Conservation (phyloP, 2,797 vertebrate species). For the Artibeus jamaicensis region DNA sequence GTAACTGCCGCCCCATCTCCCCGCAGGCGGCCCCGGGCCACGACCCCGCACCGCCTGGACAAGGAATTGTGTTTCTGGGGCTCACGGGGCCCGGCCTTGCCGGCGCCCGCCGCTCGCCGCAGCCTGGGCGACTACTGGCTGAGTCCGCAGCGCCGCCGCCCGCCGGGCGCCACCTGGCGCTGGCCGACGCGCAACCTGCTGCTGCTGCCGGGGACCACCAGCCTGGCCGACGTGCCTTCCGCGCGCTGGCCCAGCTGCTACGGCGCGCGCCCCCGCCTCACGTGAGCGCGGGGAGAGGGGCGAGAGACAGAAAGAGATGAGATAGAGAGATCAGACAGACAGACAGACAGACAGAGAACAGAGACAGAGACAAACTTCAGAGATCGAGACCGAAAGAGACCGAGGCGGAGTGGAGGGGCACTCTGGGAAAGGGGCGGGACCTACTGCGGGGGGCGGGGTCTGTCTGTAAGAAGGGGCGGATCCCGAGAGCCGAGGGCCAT, state of each 20-base stretch:
- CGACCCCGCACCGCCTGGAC: constrained; percentile 17
- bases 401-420: neutral
- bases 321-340: too few relatives aligned
- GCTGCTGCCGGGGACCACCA: neutral
- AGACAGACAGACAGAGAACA: too few relatives aligned
- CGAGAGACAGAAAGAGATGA: too few relatives aligned
- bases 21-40: constrained; percentile 24
- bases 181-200: neutral
- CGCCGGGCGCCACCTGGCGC: neutral
- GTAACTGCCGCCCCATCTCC: neutral
- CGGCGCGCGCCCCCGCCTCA: neutral
- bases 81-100: neutral
- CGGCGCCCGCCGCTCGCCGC: neutral
- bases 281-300: neutral
- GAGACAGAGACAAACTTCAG: neutral
- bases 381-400: neutral
- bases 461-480: neutral
- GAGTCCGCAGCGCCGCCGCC: constrained; percentile 41
- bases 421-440: neutral
- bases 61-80: constrained; percentile 43
- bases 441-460: neutral
- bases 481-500: neutral
- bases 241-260: neutral
- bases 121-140: constrained; percentile 48
- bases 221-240: neutral